Conservation (phyloP, 2,888 invertebrate species). For the Drosophila mayaguana region DNA sequence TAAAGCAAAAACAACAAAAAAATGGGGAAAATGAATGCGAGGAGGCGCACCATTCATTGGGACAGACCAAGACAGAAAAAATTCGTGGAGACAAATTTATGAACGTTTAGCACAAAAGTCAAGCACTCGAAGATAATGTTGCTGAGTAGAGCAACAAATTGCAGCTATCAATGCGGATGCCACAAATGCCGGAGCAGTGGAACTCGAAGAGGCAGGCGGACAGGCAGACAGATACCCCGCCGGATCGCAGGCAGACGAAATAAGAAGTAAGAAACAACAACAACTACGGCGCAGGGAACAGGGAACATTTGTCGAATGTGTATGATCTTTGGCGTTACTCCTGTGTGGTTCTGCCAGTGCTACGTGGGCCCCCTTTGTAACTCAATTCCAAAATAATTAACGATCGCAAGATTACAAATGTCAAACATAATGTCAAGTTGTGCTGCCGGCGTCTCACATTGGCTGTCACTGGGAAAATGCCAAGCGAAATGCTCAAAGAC, state of each 20-base stretch:
- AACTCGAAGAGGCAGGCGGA: background rate
- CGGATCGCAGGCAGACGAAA: slow-evolving; percentile 9
- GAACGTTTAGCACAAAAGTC: slow-evolving; percentile 82
- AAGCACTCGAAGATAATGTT: slow-evolving; percentile 78
- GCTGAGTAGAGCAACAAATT: slow-evolving; percentile 78
- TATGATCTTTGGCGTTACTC: slow-evolving; percentile 65
- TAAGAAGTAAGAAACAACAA: background rate
- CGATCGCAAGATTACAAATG: slow-evolving; percentile 84
- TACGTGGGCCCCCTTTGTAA: slow-evolving; percentile 56
- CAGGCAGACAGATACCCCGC: slow-evolving; percentile 15
- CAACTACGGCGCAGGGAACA: slow-evolving; percentile 24
- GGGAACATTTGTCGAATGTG: slow-evolving; percentile 62
- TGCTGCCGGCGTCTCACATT: slow-evolving; percentile 66
- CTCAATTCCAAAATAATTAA: slow-evolving; percentile 84
- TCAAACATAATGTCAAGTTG: slow-evolving; percentile 84
- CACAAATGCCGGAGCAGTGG: slow-evolving; percentile 49
- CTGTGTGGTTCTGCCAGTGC: slow-evolving; percentile 63
- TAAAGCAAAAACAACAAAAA: slow-evolving; percentile 18
- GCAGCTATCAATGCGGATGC: slow-evolving; percentile 75
- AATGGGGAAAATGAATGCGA: background rate
- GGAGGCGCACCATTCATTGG: slow-evolving; percentile 51
- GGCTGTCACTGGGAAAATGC: slow-evolving; percentile 51
- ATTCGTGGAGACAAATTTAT: slow-evolving; percentile 82
- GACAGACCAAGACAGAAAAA: slow-evolving; percentile 52
- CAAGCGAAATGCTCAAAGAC: slow-evolving; percentile 59